These are phyloP conservation scores for Euwallacea fornicatus DNA, from an alignment of 1,140 invertebrate genomes.

Conservation along the genomic window DNA sequence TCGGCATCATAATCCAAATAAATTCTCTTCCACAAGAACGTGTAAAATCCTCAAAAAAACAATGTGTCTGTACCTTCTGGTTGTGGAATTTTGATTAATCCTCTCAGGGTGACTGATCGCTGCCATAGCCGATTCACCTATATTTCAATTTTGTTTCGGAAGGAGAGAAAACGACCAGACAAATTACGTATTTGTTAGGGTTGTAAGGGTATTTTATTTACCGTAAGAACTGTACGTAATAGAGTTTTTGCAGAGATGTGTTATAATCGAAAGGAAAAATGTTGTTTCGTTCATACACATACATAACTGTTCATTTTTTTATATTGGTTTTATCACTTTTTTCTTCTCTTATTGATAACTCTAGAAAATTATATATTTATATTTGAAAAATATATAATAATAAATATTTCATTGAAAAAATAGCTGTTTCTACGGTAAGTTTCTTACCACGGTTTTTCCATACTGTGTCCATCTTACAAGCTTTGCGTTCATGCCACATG, in stretches of 20 bases:
- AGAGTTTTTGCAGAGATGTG: constrained; percentile 6
- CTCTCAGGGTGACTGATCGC: constrained; percentile 25
- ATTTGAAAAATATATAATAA: too few relatives aligned
- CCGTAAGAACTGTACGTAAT: constrained; percentile 70
- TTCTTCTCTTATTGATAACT: too few relatives aligned
- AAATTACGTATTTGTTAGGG: constrained; percentile 33
- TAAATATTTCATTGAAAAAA: too few relatives aligned
- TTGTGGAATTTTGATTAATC: constrained; percentile 26
- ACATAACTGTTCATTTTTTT: not conserved
- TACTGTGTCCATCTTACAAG: too few relatives aligned
- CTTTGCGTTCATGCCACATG: too few relatives aligned
- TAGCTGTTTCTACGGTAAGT: too few relatives aligned
- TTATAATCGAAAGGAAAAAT: not conserved
- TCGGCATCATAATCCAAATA: constrained; percentile 6
- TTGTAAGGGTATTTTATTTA: constrained; percentile 58
- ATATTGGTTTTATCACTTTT: too few relatives aligned
- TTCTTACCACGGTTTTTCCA: too few relatives aligned
- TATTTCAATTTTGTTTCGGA: constrained; percentile 33
- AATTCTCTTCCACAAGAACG: constrained; percentile 4
- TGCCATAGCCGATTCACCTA: constrained; percentile 16
- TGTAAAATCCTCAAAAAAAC: constrained; percentile 19
- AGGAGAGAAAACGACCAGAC: constrained; percentile 31
- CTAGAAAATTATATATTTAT: too few relatives aligned
- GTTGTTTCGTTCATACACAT: not conserved
- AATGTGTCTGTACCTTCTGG: constrained; percentile 18